These are phyloP conservation scores for Liolophura sinensis DNA, from an alignment of 1,140 invertebrate genomes.

Conservation along the genomic window DNA sequence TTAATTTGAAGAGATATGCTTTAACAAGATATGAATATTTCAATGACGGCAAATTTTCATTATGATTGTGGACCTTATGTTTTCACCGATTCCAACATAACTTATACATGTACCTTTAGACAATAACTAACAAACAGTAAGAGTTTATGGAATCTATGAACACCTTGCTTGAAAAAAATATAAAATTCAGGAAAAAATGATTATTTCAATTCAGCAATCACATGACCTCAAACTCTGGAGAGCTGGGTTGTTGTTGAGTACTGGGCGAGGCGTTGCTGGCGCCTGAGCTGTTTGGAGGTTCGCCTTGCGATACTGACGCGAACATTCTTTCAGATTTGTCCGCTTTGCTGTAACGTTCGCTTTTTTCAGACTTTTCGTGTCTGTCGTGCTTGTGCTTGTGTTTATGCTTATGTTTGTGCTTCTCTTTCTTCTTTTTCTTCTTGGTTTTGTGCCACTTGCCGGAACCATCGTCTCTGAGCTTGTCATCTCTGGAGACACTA, in stretches of 20 bases:
- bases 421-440: constrained; percentile 66
- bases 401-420: constrained; percentile 60
- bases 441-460: constrained; percentile 53
- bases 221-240: constrained; percentile 48
- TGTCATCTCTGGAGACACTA: neutral
- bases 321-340: neutral
- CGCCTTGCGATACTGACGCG: neutral
- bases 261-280: neutral
- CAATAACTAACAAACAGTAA: too few species aligned
- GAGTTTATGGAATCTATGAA: too few species aligned
- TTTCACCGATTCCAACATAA: too few species aligned
- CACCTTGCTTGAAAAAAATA: too few species aligned
- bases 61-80: too few species aligned
- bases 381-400: constrained; percentile 55
- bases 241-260: constrained; percentile 25
- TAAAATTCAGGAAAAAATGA: too few species aligned
- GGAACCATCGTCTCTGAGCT: constrained; percentile 1
- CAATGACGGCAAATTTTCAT: too few species aligned
- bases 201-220: constrained; percentile 11
- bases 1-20: too few species aligned
- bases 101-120: too few species aligned
- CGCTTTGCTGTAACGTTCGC: constrained; percentile 18
- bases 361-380: constrained; percentile 28
- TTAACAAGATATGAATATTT: too few species aligned
- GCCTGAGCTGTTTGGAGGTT: neutral